phyloP scores from a whole-genome alignment of 1,140 invertebrate species.

The Teleogryllus occipitalis region DNA sequence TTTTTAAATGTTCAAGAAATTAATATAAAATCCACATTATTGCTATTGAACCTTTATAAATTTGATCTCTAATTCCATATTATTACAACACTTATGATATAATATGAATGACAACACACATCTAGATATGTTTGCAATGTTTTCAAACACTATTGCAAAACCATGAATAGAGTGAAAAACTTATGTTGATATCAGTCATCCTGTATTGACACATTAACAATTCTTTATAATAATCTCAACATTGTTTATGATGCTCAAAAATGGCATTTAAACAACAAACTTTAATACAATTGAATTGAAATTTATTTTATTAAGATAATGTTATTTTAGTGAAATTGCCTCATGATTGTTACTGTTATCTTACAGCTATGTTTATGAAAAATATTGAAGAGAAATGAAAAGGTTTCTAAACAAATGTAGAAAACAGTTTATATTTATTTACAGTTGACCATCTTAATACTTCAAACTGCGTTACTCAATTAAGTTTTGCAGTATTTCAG shows the following conservation, averaged over 20 bases:
- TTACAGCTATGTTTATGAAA: too few relatives aligned
- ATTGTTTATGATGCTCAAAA: too few relatives aligned
- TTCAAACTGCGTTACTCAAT: too few relatives aligned
- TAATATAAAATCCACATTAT: not conserved
- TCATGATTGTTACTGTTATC: not conserved
- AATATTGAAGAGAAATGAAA: too few relatives aligned
- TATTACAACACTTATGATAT: not conserved
- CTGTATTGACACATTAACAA: not conserved
- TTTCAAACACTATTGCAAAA: not conserved
- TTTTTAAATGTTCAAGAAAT: not conserved
- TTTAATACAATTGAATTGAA: not conserved
- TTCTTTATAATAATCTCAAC: not conserved
- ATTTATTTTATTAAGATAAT: not conserved
- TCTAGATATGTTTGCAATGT: not conserved
- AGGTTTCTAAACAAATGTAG: too few relatives aligned
- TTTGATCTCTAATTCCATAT: not conserved
- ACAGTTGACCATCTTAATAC: too few relatives aligned
- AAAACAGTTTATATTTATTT: too few relatives aligned
- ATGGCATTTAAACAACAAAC: not conserved
- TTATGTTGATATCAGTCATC: not conserved
- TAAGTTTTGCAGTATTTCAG: too few relatives aligned
- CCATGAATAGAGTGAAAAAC: not conserved
- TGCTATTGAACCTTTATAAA: not conserved
- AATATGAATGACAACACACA: not conserved
- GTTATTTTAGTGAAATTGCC: not conserved